Evolutionary conservation across 2,797 vertebrate species (phyloP), one percentile per base, ranked within the genome.

Genomic region (Masticophis lateralis): DNA sequence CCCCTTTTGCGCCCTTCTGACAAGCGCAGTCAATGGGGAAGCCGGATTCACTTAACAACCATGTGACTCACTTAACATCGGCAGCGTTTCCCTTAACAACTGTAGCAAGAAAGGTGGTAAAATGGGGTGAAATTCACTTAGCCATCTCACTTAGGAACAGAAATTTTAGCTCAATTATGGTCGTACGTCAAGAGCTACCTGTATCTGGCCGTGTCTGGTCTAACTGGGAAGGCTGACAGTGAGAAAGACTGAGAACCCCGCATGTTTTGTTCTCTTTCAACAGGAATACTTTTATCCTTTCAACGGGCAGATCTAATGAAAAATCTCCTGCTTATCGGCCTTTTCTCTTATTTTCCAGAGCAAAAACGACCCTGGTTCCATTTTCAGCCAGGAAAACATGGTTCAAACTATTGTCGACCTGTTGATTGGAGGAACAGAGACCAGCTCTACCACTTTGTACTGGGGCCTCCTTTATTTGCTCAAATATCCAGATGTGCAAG

Each of bases 401-500:
- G 53, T 97, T 86, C 96, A 97, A 92, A 94, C 94, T 3, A 92
- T 94, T 69, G 94, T 96, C 43, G 97, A 97, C 88, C 95, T 97
- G 88, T 69, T 97, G 94, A 92, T 97, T 60, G 97, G 96, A 95
- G 97, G 97, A 61, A 95, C 95, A 59, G 96, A 97, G 94, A 96
- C 96, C 69, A 96, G 96, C 79, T 96, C 95, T 1, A 95, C 94
- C 88, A 96, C 95, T 3, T 93, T 97, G 43, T 95, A 94, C 59
- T 97, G 97, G 96, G 96, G 95, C 16, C 93, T 97, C 86, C 95
- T 97, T 6, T 97, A 96, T 37, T 96, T 97, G 96, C 63, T 96
- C 66, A 94, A 96, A 88, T 37, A 96, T 37, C 97, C 97, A 93
- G 95, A 97, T 87, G 90, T 97, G 93, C 97, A 97, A 97, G 97